phyloP scores from a whole-genome alignment of 2,113 vertebrate species.

The Urocolius indicus region DNA sequence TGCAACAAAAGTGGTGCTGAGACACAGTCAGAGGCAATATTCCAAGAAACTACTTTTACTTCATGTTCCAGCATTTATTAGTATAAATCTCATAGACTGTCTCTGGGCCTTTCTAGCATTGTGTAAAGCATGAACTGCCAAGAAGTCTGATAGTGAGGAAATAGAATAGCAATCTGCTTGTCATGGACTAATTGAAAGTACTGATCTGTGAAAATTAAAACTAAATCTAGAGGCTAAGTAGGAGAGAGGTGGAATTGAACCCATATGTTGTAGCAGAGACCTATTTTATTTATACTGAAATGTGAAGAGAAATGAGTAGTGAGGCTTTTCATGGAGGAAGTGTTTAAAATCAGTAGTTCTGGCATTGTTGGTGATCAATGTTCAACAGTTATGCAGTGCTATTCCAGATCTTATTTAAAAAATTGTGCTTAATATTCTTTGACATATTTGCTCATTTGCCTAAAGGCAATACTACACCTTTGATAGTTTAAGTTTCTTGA shows the following conservation, averaged over 20 bases:
- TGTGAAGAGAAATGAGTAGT: neutral
- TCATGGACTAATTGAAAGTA: neutral
- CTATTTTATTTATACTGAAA: neutral
- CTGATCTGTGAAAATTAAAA: neutral
- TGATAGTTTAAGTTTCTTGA: constrained; percentile 39
- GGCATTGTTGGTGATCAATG: neutral
- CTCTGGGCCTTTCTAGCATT: neutral
- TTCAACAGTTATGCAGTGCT: neutral
- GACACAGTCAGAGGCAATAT: neutral
- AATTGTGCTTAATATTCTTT: neutral
- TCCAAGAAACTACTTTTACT: constrained; percentile 13
- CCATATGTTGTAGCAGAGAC: neutral
- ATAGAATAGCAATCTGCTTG: neutral
- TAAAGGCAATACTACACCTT: neutral
- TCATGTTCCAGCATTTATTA: constrained; percentile 27
- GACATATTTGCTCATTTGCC: constrained; percentile 46
- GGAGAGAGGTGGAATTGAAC: neutral
- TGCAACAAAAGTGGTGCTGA: neutral
- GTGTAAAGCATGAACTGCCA: neutral
- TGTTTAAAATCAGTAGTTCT: constrained; percentile 16
- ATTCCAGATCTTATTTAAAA: constrained; percentile 9
- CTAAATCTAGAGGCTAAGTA: neutral
- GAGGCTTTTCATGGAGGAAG: neutral
- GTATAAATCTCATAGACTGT: neutral
- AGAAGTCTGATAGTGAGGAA: neutral